phyloP scores from a whole-genome alignment of 2,797 vertebrate species.

The Sardinella longiceps region DNA sequence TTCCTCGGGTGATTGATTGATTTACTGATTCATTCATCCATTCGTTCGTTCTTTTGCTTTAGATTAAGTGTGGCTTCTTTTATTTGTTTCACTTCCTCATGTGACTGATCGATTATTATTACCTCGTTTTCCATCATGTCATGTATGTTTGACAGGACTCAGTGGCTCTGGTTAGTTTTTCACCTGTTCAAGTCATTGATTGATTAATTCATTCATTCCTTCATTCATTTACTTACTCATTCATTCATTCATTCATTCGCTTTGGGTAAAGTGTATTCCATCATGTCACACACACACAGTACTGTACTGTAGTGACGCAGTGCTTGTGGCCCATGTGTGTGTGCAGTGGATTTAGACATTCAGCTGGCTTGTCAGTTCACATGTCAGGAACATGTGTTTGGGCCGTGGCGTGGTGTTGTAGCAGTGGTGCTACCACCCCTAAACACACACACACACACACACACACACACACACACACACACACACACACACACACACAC shows the following conservation, averaged over 20 bases:
- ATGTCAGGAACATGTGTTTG: conserved; percentile 26
- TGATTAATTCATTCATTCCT: not conserved
- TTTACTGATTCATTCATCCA: not conserved
- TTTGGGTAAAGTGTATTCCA: not conserved
- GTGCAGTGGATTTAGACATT: not conserved
- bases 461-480: conserved; percentile 3
- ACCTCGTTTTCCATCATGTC: too few relatives aligned
- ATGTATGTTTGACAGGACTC: too few relatives aligned
- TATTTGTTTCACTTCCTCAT: too few relatives aligned
- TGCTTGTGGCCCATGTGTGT: not conserved
- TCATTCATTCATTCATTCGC: not conserved
- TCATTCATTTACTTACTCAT: not conserved
- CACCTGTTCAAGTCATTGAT: too few relatives aligned
- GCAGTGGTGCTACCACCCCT: not conserved
- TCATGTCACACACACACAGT: not conserved
- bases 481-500: not conserved
- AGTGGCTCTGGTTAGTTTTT: too few relatives aligned
- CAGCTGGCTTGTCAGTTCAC: not conserved
- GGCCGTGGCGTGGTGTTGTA: not conserved
- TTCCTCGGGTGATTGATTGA: not conserved
- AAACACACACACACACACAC: not conserved
- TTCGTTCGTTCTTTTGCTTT: too few relatives aligned
- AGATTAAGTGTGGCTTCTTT: too few relatives aligned
- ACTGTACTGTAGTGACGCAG: not conserved
- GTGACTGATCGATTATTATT: too few relatives aligned